A percentile compares a stretch with the other conserved stretches of the same genome.
These are phyloP conservation scores for Lota lota DNA, from an alignment of 2,113 vertebrate species.

Conservation along the genomic window DNA sequence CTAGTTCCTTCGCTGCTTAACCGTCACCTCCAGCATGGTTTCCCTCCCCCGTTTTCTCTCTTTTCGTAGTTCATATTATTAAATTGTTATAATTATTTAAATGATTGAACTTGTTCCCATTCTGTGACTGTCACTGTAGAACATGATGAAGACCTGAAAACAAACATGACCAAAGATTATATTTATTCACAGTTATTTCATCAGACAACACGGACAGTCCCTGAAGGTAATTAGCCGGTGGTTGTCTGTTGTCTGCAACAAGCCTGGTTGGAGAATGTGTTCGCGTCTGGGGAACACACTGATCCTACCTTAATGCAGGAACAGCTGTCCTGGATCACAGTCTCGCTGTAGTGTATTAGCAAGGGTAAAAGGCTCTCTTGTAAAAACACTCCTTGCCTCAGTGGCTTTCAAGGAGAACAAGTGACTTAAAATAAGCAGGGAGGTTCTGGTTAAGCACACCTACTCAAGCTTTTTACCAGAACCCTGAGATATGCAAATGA, in stretches of 20 bases:
- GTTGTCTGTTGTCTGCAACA: constrained; percentile 34
- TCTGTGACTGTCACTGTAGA: too few species aligned
- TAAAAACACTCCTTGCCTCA: constrained; percentile 51
- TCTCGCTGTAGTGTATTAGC: constrained; percentile 60
- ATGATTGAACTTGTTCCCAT: too few species aligned
- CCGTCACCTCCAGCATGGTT: too few species aligned
- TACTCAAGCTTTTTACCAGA: constrained; percentile 6
- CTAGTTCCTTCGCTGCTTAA: background rate
- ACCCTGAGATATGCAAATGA: constrained; percentile 31
- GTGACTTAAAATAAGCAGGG: constrained; percentile 44
- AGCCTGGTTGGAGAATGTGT: constrained; percentile 62
- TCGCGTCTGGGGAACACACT: constrained; percentile 56
- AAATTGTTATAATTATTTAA: too few species aligned
- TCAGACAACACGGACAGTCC: too few species aligned
- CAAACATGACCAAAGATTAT: too few species aligned
- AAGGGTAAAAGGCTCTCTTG: constrained; percentile 46
- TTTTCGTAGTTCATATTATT: too few species aligned
- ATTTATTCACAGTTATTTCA: too few species aligned
- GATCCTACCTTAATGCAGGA: constrained; percentile 66
- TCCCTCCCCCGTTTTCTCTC: too few species aligned
- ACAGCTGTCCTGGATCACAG: constrained; percentile 71
- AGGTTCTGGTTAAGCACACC: constrained; percentile 25
- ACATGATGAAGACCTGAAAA: too few species aligned
- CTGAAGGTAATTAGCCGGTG: too few species aligned
- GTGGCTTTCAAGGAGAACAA: constrained; percentile 42